Base-by-base conservation (phyloP, 2,797 vertebrate species). In the Danio tinwini region DNA sequence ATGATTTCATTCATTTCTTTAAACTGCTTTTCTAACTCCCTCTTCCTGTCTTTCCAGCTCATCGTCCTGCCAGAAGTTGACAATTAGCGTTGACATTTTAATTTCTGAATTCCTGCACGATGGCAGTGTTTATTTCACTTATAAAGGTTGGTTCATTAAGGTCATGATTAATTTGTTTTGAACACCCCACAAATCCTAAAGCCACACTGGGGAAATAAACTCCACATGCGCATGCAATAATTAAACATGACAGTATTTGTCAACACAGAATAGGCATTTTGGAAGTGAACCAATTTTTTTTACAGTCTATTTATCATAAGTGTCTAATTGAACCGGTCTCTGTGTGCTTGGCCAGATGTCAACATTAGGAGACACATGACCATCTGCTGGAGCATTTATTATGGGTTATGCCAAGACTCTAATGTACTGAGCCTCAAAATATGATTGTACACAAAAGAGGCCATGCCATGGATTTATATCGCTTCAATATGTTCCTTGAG, bases 371-470 rank as follows among this genome's bases (percentile, higher is more conserved):
- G 17, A 44, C 55, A 29, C 50, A 17, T 12, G 11, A n/a, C 83
- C 79, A 85, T 87, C 86, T 88, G 85, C 78, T n/a, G 67, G 76
- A 40, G 83, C 47, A 84, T 73, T 81, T 79, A 82, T 84, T 45
- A 63, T 37, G 17, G 64, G 19, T 81, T 78, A 78, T 78, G 74
- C 58, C 53, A 72, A 21, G 61, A 29, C 11, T 65, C 44, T 42
- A 64, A 42, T 71, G 55, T 47, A 78, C 44, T 75, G 70, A 39
- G 62, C 19, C 45, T 82, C 59, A 3, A 19, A 70, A 76, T 10
- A 53, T 19, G 50, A 63, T 29, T 50, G 61, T 42, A 61, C 45
- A 42, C 39, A 77, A 47, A 74, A 29, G 3, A 29, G 29, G 1
- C 1, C 29, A 1, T 29, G 29, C 29, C 29, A 29, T 29, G 29